Base-by-base conservation (phyloP, 1,140 invertebrate genomes). In the Drosophila jambulina region DNA sequence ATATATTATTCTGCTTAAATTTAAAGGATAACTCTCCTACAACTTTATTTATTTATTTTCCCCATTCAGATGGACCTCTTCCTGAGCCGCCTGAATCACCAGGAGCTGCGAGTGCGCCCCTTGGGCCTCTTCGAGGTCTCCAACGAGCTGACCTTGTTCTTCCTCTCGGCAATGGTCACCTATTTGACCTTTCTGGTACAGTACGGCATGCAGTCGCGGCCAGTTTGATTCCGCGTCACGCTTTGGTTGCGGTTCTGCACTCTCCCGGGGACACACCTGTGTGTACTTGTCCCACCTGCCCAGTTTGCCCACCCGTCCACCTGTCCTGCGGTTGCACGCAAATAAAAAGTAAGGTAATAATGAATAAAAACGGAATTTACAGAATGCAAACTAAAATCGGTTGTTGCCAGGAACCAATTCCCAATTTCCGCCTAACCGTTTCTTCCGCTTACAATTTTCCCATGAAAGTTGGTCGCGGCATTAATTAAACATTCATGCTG, bases 351-450 rank as follows among this genome's bases (percentile, higher is more conserved):
- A 36, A 25, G 3, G 2, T 21, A 46, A 4, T 36, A 64, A 64
- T 46, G 42, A 69, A 69, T 40, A 42, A 65, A 29, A 69, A 71
- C 67, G 67, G 67, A 43, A 67, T 67, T 58, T 48, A 43, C 23
- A 62, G n/a, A 40, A 54, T 56, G 53, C 34, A 10, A 56, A 17
- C 12, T 9, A 23, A 61, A 61, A 72, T 72, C 69, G 69, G 62
- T 64, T 46, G 76, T 76, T 70, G 76, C 25, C 84, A 87, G 83
- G 83, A 88, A 69, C 64, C 53, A 56, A 80, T 69, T 67, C 56
- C 61, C 57, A 88, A 84, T 88, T 88, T 88, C 74, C 80, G 85
- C 56, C 67, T 90, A 90, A 90, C 85, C 81, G 70, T 74, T 90
- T 85, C 75, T 90, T 90, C 69, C 65, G 59, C 57, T 53, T 54